phyloP scores from a whole-genome alignment of 2,888 invertebrate species.

The Gortyna flavago region DNA sequence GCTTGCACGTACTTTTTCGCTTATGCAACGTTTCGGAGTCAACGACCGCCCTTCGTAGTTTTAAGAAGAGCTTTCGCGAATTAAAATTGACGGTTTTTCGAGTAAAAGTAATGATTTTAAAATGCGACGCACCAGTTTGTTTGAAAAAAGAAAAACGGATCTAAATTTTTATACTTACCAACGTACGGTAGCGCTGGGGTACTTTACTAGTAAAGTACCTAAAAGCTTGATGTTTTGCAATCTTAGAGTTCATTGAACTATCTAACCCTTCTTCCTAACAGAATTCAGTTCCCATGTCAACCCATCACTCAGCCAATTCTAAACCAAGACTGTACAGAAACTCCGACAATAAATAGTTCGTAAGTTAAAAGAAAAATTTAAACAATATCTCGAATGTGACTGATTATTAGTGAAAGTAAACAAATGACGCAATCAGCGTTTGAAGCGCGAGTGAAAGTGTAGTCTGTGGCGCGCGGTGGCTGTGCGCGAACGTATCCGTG shows the following conservation, averaged over 20 bases:
- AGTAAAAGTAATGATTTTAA: background rate
- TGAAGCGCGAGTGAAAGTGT: constrained; percentile 79
- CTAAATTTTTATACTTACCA: background rate
- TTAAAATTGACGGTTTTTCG: background rate
- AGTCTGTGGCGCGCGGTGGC: constrained; percentile 74
- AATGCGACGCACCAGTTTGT: constrained; percentile 63
- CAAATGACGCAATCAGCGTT: constrained; percentile 73
- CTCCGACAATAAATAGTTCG: constrained; percentile 66
- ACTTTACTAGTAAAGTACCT: constrained; percentile 10
- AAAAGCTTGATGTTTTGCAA: constrained; percentile 9
- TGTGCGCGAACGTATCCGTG: constrained; percentile 68
- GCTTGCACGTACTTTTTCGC: constrained; percentile 38
- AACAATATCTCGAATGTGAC: constrained; percentile 59
- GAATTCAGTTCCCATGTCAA: constrained; percentile 57
- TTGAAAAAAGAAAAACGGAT: background rate
- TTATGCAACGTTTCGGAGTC: constrained; percentile 47
- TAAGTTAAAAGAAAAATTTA: constrained; percentile 56
- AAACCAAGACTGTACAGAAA: constrained; percentile 61
- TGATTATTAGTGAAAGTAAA: constrained; percentile 73
- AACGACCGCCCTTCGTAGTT: constrained; percentile 30
- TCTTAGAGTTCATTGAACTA: constrained; percentile 21
- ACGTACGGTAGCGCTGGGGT: constrained; percentile 16
- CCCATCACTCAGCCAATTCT: constrained; percentile 57
- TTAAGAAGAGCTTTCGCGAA: constrained; percentile 44
- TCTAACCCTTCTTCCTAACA: constrained; percentile 23